Evolutionary conservation across 1,140 invertebrate species (phyloP), one percentile per base, ranked within the genome.

Genomic region (Brachionus manjavacas): DNA sequence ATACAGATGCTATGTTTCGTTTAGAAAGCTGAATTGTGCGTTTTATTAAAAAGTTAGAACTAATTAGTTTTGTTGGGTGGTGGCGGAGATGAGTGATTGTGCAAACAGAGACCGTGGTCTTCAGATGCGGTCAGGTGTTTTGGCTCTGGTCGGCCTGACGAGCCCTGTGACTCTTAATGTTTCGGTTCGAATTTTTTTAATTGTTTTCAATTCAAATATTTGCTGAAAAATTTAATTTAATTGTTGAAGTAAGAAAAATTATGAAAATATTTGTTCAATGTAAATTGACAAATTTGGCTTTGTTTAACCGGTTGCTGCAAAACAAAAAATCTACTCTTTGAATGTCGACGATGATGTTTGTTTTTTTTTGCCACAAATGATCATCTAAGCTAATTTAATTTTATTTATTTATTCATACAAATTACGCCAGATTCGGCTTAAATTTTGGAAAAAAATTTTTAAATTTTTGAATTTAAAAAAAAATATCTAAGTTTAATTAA

Each of bases 1-100:
- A 76, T 76, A 76, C 72, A 76, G 72, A 49, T 76, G 72, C 46
- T 49, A 1, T 68, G 43, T 72, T 41, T 72, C 52, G 16, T 55
- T 16, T 55, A n/a, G n/a, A n/a, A n/a, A n/a, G 16, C n/a, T 23
- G n/a, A 25, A 20, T 20, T 55, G 28, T 31, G 3, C n/a, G 8
- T 55, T 55, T 55, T 55, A 20, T 20, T 20, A 55, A 55, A 55
- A 20, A 55, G 23, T 55, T 55, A 2, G 8, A 55, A 55, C 52
- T 55, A 55, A 55, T 55, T 55, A 55, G 52, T 55, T 55, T 55
- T 20, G 16, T 4, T 55, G n/a, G 52, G 2, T 55, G 6, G 12
- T 55, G 16, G n/a, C 23, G 9, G 43, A 23, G n/a, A 8, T 20
- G 7, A 20, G 23, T 20, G 52, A n/a, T n/a, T n/a, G n/a, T n/a